Base-by-base conservation (phyloP, 2,113 vertebrate species). In the Tetraodon nigroviridis region DNA sequence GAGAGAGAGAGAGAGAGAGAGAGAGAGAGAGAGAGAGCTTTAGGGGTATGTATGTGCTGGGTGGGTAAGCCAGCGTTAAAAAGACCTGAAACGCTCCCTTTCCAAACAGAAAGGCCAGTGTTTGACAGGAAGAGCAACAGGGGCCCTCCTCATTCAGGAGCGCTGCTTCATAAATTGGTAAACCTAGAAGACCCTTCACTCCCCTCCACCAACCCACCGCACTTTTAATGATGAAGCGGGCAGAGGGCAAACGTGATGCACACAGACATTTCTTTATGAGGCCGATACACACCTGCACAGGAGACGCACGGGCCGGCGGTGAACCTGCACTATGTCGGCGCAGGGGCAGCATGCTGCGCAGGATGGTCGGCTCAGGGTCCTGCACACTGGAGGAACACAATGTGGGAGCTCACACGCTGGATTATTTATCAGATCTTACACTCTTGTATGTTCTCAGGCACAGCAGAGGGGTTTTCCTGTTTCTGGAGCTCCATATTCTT, bases 211-310 rank as follows among this genome's bases (percentile, higher is more conserved):
- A 75, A 84, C 69, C 50, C 51, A 16, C 76, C 71, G 65, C 71
- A n/a, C 44, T n/a, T 73, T 78, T 74, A 83, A 82, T 84, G 81
- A 88, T 86, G 78, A 90, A 88, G 85, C 17, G 52, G 73, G 71
- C 67, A 54, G 69, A 79, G 77, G 72, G 80, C 77, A 83, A 86
- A 85, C 78, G 83, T 65, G 69, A 70, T 32, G 18, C 61, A 62
- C 69, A 91, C 85, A 91, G 88, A 82, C 64, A 57, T 58, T 37
- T 87, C 88, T 89, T 90, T 90, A 90, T 89, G 84, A 68, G 62
- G 65, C 72, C 32, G 75, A 69, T 58, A 70, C 73, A 84, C 86
- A 90, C 86, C 88, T 89, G 88, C 75, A 74, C 70, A 82, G 75
- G 66, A 77, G 73, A 63, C 67, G 14, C 1, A 44, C 64, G 62